Base-by-base conservation (phyloP, 2,113 vertebrate species). In the Callocephalon fimbriatum region DNA sequence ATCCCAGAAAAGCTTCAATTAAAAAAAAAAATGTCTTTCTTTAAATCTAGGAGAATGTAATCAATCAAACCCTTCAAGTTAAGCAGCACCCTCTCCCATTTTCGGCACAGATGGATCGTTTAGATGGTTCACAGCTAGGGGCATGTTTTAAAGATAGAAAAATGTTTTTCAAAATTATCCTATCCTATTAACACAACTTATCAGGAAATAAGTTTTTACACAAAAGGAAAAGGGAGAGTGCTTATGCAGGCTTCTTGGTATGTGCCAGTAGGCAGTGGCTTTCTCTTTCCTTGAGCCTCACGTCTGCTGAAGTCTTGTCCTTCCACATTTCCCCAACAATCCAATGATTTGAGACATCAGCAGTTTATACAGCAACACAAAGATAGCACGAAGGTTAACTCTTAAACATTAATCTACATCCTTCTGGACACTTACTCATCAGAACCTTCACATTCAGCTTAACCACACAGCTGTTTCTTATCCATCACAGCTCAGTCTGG, bases 291-390 rank as follows among this genome's bases (percentile, higher is more conserved):
- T 59, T 25, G 18, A 78, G 29, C 38, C 44, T 85, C 32, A 19
- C 3, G 0, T 32, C 26, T 3, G 2, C 70, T 61, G 66, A 54
- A 12, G 18, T 78, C 40, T 77, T 70, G 40, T 61, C 23, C 37
- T 71, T 67, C n/a, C 20, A 44, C 6, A 37, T 42, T 14, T 65
- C 23, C 29, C 38, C 42, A 47, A 4, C 7, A 63, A 42, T 1
- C 2, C 26, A 65, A 40, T n/a, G 10, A 38, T 16, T 22, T 78
- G 31, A 75, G 38, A 59, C 2, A 10, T 15, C 0, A 1, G 1
- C 38, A 62, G 10, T 54, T 82, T 23, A 44, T 26, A 59, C 3
- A 86, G 13, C 62, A 90, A 31, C 21, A 90, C 11, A 16, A 62
- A 45, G 19, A 40, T 1, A 82, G 23, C 10, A 40, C 27, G 15